phyloP scores from a whole-genome alignment of 2,888 invertebrate genomes.

The Drosophila hamatofila region DNA sequence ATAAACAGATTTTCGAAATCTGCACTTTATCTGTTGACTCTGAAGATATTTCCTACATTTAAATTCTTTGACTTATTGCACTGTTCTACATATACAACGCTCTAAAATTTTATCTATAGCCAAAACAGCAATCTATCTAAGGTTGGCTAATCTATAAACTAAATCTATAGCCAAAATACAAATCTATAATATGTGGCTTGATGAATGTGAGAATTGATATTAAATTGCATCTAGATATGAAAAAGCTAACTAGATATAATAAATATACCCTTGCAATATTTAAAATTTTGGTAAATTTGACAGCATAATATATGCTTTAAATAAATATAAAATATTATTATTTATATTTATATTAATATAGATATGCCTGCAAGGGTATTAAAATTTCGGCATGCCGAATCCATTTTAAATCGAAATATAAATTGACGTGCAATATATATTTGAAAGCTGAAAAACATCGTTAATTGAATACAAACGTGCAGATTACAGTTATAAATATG shows the following conservation, averaged over 20 bases:
- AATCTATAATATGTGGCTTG: background rate
- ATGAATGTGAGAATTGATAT: background rate
- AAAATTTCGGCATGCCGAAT: background rate
- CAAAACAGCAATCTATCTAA: background rate
- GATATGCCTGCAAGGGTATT: background rate
- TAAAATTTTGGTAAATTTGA: too few species aligned
- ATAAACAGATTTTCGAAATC: background rate
- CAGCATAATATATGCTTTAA: background rate
- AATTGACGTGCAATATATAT: constrained; percentile 16
- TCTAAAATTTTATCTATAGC: background rate
- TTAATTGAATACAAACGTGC: constrained; percentile 4
- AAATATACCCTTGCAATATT: constrained; percentile 6
- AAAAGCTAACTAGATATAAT: background rate
- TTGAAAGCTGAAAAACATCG: constrained; percentile 7
- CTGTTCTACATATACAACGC: too few species aligned
- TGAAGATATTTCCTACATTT: background rate
- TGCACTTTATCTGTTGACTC: background rate
- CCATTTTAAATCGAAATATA: background rate
- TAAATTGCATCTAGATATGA: background rate
- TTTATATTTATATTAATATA: background rate
- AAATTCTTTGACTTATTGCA: background rate
- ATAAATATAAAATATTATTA: background rate
- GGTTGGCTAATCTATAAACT: background rate
- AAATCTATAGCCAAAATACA: background rate
- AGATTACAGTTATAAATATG: background rate